These are phyloP conservation scores for Pocillopora grandis DNA, from an alignment of 92 coral and sea anemone genomes.

Conservation along the genomic window DNA sequence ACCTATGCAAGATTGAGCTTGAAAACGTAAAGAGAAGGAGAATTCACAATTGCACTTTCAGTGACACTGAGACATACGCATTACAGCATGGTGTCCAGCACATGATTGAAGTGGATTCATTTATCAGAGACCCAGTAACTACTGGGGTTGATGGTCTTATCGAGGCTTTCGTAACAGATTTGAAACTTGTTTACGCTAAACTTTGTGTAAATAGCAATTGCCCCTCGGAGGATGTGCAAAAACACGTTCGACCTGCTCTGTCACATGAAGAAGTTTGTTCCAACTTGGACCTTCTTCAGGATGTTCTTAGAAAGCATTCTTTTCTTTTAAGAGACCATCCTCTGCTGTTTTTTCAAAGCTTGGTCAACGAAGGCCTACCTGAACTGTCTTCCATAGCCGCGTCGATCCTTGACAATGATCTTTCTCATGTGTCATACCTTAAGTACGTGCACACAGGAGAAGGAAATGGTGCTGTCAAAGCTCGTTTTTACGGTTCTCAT, in stretches of 20 bases:
- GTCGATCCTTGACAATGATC: background rate
- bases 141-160: too few species aligned
- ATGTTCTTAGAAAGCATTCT: background rate
- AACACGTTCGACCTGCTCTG: background rate
- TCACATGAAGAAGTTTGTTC: background rate
- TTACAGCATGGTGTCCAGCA: conserved; percentile 28
- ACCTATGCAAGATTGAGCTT: conserved; percentile 27
- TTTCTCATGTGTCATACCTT: background rate
- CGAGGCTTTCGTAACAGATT: background rate
- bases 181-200: conserved; percentile 7
- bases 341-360: background rate
- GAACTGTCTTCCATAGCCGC: background rate
- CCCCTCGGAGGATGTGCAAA: background rate
- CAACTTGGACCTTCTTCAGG: background rate
- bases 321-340: background rate
- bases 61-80: conserved; percentile 9
- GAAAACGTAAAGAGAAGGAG: conserved; percentile 20
- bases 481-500: conserved; percentile 24
- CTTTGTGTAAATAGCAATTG: conserved; percentile 6
- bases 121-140: too few species aligned
- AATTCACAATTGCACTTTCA: background rate
- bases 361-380: conserved; percentile 2
- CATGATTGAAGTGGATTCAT: background rate
- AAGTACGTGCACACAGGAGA: background rate
- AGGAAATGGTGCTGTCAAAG: background rate